phyloP scores from a whole-genome alignment of 2,797 vertebrate genomes.

The Thripadectes ignobilis region DNA sequence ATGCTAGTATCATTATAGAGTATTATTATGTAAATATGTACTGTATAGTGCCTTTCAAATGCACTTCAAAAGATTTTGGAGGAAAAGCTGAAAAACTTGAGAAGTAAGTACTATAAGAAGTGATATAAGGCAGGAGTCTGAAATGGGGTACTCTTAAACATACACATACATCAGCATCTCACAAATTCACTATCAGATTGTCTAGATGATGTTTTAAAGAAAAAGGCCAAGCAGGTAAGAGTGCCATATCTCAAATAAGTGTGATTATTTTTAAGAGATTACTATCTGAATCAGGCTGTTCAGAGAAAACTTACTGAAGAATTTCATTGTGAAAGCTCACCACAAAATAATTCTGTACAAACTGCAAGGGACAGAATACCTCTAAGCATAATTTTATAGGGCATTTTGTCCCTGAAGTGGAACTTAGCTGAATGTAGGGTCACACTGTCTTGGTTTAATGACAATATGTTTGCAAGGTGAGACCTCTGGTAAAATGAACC shows the following conservation, averaged over 20 bases:
- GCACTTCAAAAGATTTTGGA: background rate
- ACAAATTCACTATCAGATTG: background rate
- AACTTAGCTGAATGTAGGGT: background rate
- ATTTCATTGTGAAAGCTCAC: background rate
- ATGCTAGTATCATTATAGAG: background rate
- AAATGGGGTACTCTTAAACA: background rate
- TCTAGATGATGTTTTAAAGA: background rate
- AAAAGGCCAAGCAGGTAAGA: background rate
- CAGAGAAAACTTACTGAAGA: background rate
- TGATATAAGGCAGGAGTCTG: background rate
- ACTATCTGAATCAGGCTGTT: background rate
- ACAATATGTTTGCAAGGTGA: background rate
- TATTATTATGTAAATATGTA: constrained; percentile 22
- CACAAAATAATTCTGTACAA: background rate
- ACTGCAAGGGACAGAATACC: background rate
- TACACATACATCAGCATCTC: rapidly evolving
- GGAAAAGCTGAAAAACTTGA: background rate
- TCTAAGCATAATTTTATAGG: background rate
- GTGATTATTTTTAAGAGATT: background rate
- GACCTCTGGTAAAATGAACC: background rate
- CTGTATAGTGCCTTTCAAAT: background rate
- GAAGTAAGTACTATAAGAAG: background rate
- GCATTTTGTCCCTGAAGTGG: background rate
- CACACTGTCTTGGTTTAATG: background rate
- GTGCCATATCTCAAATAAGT: background rate